These are phyloP conservation scores for Agrilus mali DNA, from an alignment of 2,888 invertebrate genomes.

Conservation along the genomic window DNA sequence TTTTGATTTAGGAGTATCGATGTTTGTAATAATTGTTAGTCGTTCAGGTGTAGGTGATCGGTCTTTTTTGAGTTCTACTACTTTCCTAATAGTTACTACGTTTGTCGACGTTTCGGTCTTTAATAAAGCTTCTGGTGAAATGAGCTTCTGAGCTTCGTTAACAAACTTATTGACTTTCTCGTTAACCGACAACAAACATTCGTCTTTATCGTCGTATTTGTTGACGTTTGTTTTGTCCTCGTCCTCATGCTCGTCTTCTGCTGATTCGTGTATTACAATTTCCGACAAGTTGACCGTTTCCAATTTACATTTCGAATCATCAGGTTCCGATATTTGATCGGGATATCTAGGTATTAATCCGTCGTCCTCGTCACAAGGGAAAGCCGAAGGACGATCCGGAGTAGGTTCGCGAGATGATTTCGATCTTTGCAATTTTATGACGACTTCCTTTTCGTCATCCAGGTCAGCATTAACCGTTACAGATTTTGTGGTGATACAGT, in stretches of 20 bases:
- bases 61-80: slow-evolving; percentile 11
- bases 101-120: slow-evolving; percentile 24
- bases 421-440: slow-evolving; percentile 57
- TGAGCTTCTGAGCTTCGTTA: slow-evolving; percentile 29
- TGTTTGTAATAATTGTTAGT: slow-evolving; percentile 13
- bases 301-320: slow-evolving; percentile 41
- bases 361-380: slow-evolving; percentile 43
- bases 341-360: slow-evolving; percentile 58
- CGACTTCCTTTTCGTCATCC: slow-evolving; percentile 43
- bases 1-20: slow-evolving; percentile 24
- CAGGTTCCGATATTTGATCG: slow-evolving; percentile 62
- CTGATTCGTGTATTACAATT: slow-evolving; percentile 45
- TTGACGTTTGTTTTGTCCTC: slow-evolving; percentile 23
- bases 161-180: slow-evolving; percentile 39
- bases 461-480: slow-evolving; percentile 31
- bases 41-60: slow-evolving; percentile 5
- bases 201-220: slow-evolving; percentile 35
- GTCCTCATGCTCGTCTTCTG: slow-evolving; percentile 41
- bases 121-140: slow-evolving; percentile 24
- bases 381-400: slow-evolving; percentile 56
- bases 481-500: slow-evolving; percentile 32
- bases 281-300: slow-evolving; percentile 34
- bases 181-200: slow-evolving; percentile 42
- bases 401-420: slow-evolving; percentile 66
- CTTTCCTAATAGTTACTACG: slow-evolving; percentile 17